phyloP scores from a whole-genome alignment of 2,797 vertebrate genomes.

The Lagodon rhomboides region DNA sequence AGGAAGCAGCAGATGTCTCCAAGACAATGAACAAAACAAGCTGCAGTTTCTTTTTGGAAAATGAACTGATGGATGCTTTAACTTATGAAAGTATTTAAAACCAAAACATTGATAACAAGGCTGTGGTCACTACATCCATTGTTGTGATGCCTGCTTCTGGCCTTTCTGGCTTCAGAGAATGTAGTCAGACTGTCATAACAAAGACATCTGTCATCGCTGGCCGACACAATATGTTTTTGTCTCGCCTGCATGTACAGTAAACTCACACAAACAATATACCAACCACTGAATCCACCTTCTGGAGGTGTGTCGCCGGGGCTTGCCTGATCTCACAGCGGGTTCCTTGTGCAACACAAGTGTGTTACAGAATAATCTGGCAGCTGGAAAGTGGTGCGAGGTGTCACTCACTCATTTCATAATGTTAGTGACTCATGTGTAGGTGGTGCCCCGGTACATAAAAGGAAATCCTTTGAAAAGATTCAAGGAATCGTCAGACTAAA shows the following conservation, averaged over 20 bases:
- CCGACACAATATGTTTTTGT: constrained; percentile 8
- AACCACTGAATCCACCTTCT: constrained; percentile 1
- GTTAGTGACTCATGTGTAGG: not conserved
- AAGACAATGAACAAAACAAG: not conserved
- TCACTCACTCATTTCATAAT: not conserved
- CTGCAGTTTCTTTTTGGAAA: not conserved
- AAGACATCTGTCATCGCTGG: constrained; percentile 25
- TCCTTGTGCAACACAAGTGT: constrained; percentile 14
- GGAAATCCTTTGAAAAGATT: not conserved
- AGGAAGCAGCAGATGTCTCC: not conserved
- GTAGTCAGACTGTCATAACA: constrained; percentile 40
- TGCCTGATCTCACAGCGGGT: not conserved
- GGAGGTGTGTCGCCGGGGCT: constrained; percentile 3
- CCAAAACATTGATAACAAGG: not conserved
- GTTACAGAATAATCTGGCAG: not conserved
- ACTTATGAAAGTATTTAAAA: not conserved
- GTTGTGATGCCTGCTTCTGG: not conserved
- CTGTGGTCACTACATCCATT: constrained; percentile 21
- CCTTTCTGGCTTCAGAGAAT: constrained; percentile 17
- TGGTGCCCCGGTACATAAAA: not conserved
- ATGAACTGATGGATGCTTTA: not conserved
- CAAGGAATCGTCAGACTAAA: not conserved
- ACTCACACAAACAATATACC: constrained; percentile 32
- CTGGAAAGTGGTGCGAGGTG: not conserved
- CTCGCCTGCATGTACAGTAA: not conserved